Conservation (phyloP, 2,113 vertebrate species). For the Pristiophorus japonicus region DNA sequence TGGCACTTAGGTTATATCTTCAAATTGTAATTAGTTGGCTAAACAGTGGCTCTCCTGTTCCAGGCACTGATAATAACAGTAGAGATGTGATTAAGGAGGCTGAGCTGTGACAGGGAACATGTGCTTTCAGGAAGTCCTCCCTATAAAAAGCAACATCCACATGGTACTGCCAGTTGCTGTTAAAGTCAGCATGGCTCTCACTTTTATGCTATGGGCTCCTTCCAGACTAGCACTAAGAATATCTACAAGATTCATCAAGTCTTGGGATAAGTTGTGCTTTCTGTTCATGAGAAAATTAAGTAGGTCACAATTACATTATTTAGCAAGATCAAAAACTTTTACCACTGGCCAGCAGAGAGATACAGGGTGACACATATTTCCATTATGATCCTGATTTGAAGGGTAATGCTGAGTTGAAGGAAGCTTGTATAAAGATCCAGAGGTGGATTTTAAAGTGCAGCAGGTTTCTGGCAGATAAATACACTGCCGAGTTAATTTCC, state of each 20-base stretch:
- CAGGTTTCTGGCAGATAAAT: neutral
- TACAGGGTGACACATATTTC: neutral
- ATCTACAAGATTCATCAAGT: neutral
- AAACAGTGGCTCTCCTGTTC: neutral
- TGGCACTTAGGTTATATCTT: neutral
- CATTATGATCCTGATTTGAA: neutral
- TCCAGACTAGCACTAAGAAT: neutral
- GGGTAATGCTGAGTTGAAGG: neutral
- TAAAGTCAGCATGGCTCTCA: neutral
- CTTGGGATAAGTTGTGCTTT: neutral
- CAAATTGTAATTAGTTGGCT: neutral
- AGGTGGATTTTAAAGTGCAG: neutral
- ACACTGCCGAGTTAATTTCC: neutral
- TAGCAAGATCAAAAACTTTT: neutral
- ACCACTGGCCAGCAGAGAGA: neutral
- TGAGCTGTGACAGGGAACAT: neutral
- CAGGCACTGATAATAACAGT: neutral
- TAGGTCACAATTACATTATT: neutral
- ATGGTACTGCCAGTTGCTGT: neutral
- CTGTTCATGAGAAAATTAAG: neutral
- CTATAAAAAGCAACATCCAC: neutral
- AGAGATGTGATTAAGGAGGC: neutral
- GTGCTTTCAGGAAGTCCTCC: neutral
- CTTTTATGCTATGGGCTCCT: neutral
- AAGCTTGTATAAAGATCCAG: neutral